Evolutionary conservation across 1,140 invertebrate genomes (phyloP), one percentile per base, ranked within the genome.

Genomic region (Colletes latitarsis): DNA sequence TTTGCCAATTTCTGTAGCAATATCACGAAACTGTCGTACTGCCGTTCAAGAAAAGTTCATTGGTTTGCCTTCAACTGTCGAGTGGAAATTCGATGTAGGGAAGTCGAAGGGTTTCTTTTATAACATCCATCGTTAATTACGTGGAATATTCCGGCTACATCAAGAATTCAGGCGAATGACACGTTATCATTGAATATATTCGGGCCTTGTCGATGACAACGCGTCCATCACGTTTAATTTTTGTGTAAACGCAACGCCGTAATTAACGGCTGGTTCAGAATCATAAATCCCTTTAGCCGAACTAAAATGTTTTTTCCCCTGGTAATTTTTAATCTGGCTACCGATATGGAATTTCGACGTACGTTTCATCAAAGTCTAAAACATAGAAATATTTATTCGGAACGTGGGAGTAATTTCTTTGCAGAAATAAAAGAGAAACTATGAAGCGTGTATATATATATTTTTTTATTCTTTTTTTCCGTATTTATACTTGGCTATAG

Each of bases 131-230:
- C 43, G 71, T 78, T 75, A 84, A 84, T 84, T 68, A 79, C 43
- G 69, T 30, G 82, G 69, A 73, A 82, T 82, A 82, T 77, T 52
- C n/a, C n/a, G 73, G 67, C 41, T 71, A 39, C 71, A 73, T 69
- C 79, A 67, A 75, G 57, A 71, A 68, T 62, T 80, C 77, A 58
- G 57, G 76, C 55, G 71, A 75, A 39, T 69, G 55, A 53, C 72
- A 82, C 21, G 46, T 82, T 72, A 70, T 55, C 69, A 82, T 82
- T 78, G 67, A 70, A 49, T 67, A 49, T 67, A 80, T 73, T 68
- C 58, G 76, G 67, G 72, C 62, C 78, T 76, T 75, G 77, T 83
- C 72, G 52, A 60, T 80, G 30, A 75, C 77, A 53, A 75, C 49
- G 62, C 30, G 68, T 64, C 58, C 69, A 67, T 76, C 64, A 69